A percentile compares a stretch with the other conserved stretches of the same genome.
phyloP scores from a whole-genome alignment of 2,888 invertebrate species.

The Rutpela maculata region DNA sequence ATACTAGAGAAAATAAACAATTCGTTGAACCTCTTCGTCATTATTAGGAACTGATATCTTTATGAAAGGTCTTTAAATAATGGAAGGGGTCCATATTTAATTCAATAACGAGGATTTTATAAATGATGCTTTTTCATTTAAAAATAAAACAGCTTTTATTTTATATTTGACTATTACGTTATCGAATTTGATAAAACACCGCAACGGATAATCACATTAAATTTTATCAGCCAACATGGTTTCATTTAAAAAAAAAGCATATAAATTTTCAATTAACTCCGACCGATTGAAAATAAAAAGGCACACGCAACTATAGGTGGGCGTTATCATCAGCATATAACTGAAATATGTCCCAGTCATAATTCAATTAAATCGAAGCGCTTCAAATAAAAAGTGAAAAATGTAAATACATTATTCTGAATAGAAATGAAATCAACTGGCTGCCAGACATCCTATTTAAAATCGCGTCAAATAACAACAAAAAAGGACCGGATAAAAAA shows the following conservation, averaged over 20 bases:
- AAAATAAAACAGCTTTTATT: not conserved
- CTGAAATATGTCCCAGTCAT: constrained; percentile 63
- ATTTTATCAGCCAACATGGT: constrained; percentile 32
- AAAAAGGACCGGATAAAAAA: constrained; percentile 60
- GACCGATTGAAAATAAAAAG: constrained; percentile 46
- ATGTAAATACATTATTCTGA: constrained; percentile 61
- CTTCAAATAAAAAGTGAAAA: constrained; percentile 63
- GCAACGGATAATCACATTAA: constrained; percentile 29
- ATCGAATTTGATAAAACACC: constrained; percentile 11
- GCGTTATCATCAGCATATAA: constrained; percentile 49
- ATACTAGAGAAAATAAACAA: no score
- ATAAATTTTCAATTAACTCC: constrained; percentile 48
- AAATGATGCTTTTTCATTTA: not conserved
- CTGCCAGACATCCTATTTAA: constrained; percentile 65
- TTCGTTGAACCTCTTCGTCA: no score
- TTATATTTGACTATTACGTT: constrained; percentile 20
- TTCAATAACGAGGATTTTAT: no score
- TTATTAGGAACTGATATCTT: no score
- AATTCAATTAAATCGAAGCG: constrained; percentile 65
- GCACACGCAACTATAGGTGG: constrained; percentile 24
- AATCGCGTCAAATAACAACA: constrained; percentile 63
- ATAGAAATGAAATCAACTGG: constrained; percentile 63
- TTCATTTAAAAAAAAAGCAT: constrained; percentile 41
- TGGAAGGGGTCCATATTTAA: no score
- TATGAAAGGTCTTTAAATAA: no score